Conservation (phyloP, 2,113 vertebrate species). For the Rynchops niger region DNA sequence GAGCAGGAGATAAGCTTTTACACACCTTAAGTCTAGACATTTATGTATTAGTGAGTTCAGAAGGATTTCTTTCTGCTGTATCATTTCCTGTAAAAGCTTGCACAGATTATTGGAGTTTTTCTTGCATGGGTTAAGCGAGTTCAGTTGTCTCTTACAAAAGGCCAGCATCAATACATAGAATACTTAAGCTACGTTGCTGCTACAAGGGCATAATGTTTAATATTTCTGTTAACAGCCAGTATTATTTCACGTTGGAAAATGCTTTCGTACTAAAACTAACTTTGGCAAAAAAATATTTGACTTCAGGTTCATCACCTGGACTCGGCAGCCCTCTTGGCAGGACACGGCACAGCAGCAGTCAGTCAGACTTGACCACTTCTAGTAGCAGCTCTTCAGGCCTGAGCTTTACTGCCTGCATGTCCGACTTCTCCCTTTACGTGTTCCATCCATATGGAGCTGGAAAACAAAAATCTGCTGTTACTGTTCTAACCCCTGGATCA, state of each 20-base stretch:
- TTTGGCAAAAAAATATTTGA: background rate
- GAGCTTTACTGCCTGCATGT: conserved; percentile 99
- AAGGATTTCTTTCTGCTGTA: background rate
- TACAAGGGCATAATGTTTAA: background rate
- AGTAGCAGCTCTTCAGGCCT: conserved; percentile 92
- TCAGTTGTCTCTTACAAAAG: background rate
- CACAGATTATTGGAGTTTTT: background rate
- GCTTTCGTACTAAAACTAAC: background rate
- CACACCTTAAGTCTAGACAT: background rate
- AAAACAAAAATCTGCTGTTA: conserved; percentile 92
- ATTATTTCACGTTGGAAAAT: background rate
- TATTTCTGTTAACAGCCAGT: background rate
- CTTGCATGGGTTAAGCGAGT: background rate
- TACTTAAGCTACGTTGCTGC: background rate
- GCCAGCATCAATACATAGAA: background rate
- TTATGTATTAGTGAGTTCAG: background rate
- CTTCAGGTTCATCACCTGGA: conserved; percentile 82
- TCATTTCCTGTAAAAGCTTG: background rate
- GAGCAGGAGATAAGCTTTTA: background rate
- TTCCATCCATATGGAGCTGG: conserved; percentile 98
- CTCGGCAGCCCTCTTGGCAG: conserved; percentile 91
- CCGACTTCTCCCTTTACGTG: conserved; percentile 95
- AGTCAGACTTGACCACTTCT: conserved; percentile 88
- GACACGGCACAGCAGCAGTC: conserved; percentile 94
- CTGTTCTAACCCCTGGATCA: conserved; percentile 85